Evolutionary conservation across 2,888 invertebrate genomes (phyloP).

Genomic region (Ectemnius lituratus): DNA sequence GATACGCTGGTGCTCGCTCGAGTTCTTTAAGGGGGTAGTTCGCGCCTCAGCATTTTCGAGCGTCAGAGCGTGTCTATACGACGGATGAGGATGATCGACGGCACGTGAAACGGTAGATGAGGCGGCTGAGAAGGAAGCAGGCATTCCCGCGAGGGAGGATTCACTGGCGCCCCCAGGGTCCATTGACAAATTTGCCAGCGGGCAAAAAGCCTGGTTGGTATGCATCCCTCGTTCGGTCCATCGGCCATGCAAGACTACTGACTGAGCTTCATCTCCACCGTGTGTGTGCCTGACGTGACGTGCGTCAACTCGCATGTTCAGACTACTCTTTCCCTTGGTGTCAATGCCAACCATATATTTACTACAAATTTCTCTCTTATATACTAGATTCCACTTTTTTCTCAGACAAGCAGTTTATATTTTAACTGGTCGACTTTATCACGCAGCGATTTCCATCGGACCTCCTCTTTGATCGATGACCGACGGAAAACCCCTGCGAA

Average conservation of each 20-base stretch:
- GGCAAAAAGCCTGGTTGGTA: slow-evolving; percentile 65
- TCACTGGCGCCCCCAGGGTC: slow-evolving; percentile 52
- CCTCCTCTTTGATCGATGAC: slow-evolving; percentile 28
- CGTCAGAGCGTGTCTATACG: slow-evolving; percentile 45
- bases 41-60: slow-evolving; percentile 33
- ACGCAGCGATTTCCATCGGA: slow-evolving; percentile 9
- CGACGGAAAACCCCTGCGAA: background rate
- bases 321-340: background rate
- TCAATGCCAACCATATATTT: background rate
- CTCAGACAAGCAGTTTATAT: background rate
- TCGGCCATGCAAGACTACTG: slow-evolving; percentile 51
- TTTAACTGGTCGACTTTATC: slow-evolving; percentile 25
- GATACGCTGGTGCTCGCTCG: background rate
- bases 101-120: slow-evolving; percentile 48
- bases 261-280: slow-evolving; percentile 34
- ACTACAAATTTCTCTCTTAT: background rate
- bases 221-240: slow-evolving; percentile 66
- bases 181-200: slow-evolving; percentile 67
- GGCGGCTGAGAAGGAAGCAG: slow-evolving; percentile 27
- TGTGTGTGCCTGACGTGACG: slow-evolving; percentile 47
- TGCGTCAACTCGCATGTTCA: slow-evolving; percentile 35
- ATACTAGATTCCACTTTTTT: too few relatives aligned
- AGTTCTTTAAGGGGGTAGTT: slow-evolving; percentile 8
- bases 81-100: slow-evolving; percentile 61
- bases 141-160: slow-evolving; percentile 37